A percentile compares a stretch with the other conserved stretches of the same genome.
phyloP scores from a whole-genome alignment of 2,888 invertebrate genomes.

The Adineta ricciae region DNA sequence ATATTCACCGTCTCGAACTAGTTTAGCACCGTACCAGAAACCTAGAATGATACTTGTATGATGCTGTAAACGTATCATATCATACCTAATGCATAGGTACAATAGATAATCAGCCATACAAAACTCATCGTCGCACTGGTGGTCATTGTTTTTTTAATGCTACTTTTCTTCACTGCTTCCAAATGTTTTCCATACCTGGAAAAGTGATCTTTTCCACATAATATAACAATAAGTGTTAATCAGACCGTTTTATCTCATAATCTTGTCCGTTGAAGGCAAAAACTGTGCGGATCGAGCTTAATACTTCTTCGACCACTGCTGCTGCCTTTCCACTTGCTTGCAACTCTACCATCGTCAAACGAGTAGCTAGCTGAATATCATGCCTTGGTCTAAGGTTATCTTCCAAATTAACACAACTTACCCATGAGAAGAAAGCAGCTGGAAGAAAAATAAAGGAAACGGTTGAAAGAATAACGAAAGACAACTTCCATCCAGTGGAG shows the following conservation, averaged over 20 bases:
- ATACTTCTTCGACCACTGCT: conserved; percentile 32
- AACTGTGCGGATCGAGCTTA: conserved; percentile 29
- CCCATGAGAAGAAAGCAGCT: conserved; percentile 24
- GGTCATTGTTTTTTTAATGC: conserved; percentile 12
- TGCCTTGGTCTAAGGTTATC: conserved; percentile 41
- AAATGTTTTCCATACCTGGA: conserved; percentile 21
- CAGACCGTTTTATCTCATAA: conserved; percentile 20
- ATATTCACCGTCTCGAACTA: no score
- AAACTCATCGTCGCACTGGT: conserved; percentile 21
- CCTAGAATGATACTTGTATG: no score
- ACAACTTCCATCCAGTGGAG: conserved; percentile 54
- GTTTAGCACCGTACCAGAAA: no score
- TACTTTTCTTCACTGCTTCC: conserved; percentile 16
- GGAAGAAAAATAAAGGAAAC: conserved; percentile 49
- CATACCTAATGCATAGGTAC: conserved; percentile 53
- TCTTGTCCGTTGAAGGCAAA: conserved; percentile 27
- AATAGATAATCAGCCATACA: conserved; percentile 28
- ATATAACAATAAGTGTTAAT: background rate
- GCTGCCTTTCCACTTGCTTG: conserved; percentile 31
- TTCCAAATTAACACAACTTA: conserved; percentile 47
- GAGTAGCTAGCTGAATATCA: background rate
- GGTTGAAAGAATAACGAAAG: conserved; percentile 54
- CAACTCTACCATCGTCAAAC: conserved; percentile 25
- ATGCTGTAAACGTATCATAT: no score
- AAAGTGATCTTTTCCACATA: background rate